phyloP scores from a whole-genome alignment of 1,140 invertebrate species.

The Anagrus nilaparvatae region DNA sequence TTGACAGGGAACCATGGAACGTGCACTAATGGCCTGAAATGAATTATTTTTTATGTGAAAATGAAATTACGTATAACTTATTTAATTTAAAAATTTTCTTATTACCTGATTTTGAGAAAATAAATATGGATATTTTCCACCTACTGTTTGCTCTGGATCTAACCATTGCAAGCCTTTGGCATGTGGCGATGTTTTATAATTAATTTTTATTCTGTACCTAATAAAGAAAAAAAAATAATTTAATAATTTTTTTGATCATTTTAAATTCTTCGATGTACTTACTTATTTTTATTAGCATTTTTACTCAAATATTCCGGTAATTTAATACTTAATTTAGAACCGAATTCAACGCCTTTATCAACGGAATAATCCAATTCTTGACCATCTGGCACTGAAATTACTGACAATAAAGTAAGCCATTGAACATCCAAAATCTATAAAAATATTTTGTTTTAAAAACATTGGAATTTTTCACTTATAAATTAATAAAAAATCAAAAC shows the following conservation, averaged over 20 bases:
- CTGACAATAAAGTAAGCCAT: constrained; percentile 54
- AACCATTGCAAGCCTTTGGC: constrained; percentile 91
- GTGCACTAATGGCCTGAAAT: constrained; percentile 74
- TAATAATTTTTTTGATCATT: too few relatives aligned
- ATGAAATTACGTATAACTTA: neutral
- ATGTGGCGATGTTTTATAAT: constrained; percentile 63
- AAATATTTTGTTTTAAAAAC: too few relatives aligned
- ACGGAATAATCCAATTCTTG: constrained; percentile 52
- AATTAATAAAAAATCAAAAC: too few relatives aligned
- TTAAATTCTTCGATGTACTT: too few relatives aligned
- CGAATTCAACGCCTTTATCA: constrained; percentile 57
- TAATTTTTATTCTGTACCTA: constrained; percentile 56
- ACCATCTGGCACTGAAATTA: constrained; percentile 44
- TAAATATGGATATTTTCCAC: constrained; percentile 78
- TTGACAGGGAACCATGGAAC: constrained; percentile 85
- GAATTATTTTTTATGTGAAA: constrained; percentile 12
- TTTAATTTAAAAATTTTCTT: constrained; percentile 12
- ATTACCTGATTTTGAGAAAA: constrained; percentile 85
- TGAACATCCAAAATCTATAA: constrained; percentile 74
- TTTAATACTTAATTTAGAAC: constrained; percentile 64
- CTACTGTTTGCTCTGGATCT: constrained; percentile 73
- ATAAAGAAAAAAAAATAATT: too few relatives aligned
- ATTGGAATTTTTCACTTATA: too few relatives aligned
- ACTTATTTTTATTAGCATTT: constrained; percentile 19
- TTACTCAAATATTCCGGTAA: constrained; percentile 44